Conservation (phyloP, 2,888 invertebrate species). For the Deilephila porcellus region DNA sequence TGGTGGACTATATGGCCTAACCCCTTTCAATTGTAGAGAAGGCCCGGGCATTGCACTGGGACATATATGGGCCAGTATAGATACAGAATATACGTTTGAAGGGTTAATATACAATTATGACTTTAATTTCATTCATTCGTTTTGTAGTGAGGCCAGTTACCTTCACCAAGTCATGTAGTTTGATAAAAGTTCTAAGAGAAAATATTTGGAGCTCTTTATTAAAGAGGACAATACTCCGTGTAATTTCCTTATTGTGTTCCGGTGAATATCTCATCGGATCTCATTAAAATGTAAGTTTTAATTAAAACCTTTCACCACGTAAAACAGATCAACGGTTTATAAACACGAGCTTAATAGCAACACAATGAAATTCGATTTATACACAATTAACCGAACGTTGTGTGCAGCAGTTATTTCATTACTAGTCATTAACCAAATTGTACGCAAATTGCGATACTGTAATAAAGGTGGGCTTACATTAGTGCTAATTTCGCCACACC, state of each 20-base stretch:
- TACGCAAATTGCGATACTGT: conserved; percentile 38
- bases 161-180: no score
- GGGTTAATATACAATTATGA: no score
- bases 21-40: no score
- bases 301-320: conserved; percentile 33
- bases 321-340: conserved; percentile 46
- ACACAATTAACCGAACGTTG: conserved; percentile 40
- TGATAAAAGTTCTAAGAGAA: no score
- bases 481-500: background rate
- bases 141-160: no score
- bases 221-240: background rate
- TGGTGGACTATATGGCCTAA: no score
- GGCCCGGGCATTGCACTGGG: no score
- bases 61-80: no score
- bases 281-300: background rate
- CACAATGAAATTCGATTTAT: conserved; percentile 47
- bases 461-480: conserved; percentile 21
- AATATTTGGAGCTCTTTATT: no score
- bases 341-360: conserved; percentile 39
- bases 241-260: background rate
- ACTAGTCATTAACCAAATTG: conserved; percentile 42
- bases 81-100: no score
- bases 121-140: no score
- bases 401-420: conserved; percentile 46
- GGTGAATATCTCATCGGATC: background rate